A percentile compares a stretch with the other conserved stretches of the same genome.
These are phyloP conservation scores for Callionymus lyra DNA, from an alignment of 2,113 vertebrate genomes.

Conservation along the genomic window DNA sequence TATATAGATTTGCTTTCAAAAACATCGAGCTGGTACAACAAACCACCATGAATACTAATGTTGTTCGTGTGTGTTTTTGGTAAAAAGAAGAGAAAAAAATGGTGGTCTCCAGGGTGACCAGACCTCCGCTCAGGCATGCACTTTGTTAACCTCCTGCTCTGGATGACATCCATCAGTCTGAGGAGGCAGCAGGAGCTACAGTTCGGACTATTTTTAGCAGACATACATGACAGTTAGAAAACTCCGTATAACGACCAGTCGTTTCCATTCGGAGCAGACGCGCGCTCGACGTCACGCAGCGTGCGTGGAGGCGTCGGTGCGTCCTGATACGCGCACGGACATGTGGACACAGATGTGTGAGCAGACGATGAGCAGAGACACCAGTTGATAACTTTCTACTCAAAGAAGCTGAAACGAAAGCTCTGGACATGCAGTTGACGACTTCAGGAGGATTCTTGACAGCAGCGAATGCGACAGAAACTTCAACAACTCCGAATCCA, in stretches of 20 bases:
- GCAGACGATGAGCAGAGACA: conserved; percentile 11
- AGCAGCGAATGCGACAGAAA: conserved; percentile 43
- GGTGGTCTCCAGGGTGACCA: neutral
- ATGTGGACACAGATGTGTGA: neutral
- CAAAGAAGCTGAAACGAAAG: conserved; percentile 28
- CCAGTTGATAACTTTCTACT: neutral
- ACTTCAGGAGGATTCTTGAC: conserved; percentile 24
- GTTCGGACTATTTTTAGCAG: neutral
- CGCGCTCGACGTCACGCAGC: conserved; percentile 35
- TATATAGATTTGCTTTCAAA: too few relatives aligned
- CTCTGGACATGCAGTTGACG: conserved; percentile 9
- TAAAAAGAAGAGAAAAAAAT: too few relatives aligned
- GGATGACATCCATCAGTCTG: conserved; percentile 12
- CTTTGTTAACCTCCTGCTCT: conserved; percentile 28
- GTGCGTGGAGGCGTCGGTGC: conserved; percentile 28
- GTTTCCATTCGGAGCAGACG: conserved; percentile 5
- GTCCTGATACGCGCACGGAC: conserved; percentile 5
- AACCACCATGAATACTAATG: too few relatives aligned
- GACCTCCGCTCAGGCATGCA: conserved; percentile 39
- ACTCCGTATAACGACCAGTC: too few relatives aligned
- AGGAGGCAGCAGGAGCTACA: conserved; percentile 7
- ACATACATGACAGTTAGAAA: too few relatives aligned
- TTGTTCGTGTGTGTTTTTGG: too few relatives aligned
- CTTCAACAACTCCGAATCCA: conserved; percentile 51
- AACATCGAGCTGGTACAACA: too few relatives aligned